Percentiles rank a stretch among this genome's conserved stretches.
Conservation (phyloP, 37 sponge, comb jelly and placozoan genomes). For the Tethya wilhelma region DNA sequence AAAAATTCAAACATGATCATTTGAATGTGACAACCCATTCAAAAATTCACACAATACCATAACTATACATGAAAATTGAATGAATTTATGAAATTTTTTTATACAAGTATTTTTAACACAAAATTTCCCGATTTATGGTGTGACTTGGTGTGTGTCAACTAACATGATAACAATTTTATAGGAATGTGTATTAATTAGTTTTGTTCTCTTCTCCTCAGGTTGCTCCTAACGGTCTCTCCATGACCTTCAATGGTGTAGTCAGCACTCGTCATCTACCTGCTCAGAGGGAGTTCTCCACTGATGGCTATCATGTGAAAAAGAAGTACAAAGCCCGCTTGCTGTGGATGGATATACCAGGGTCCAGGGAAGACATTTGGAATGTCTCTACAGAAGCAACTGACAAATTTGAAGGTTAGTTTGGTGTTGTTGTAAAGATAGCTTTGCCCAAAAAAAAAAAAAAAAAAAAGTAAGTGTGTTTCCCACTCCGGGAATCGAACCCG, state of each 20-base stretch:
- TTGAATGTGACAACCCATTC: too few species aligned
- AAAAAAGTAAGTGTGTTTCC: conserved; percentile 55
- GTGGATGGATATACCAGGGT: conserved; percentile 59
- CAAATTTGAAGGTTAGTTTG: conserved; percentile 32
- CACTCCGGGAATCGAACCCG: conserved; percentile 90
- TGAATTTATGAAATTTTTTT: too few species aligned
- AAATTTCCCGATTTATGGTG: too few species aligned
- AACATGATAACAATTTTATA: too few species aligned
- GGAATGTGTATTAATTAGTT: too few species aligned
- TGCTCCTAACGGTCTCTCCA: conserved; percentile 43
- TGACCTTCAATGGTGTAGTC: conserved; percentile 65
- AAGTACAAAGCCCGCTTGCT: conserved; percentile 76
- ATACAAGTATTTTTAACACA: too few species aligned
- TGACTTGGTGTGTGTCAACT: too few species aligned
- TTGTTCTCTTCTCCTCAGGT: conserved; percentile 35
- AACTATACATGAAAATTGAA: too few species aligned
- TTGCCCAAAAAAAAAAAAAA: conserved; percentile 21
- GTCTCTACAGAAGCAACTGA: conserved; percentile 56
- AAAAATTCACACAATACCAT: too few species aligned
- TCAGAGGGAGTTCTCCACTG: neutral
- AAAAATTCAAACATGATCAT: too few species aligned
- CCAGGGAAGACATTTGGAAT: conserved; percentile 72
- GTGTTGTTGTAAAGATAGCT: too few species aligned
- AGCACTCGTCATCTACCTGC: conserved; percentile 56
- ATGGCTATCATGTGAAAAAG: conserved; percentile 33